These are phyloP conservation scores for Tipula vernalis DNA, from an alignment of 2,888 invertebrate genomes.

Conservation along the genomic window DNA sequence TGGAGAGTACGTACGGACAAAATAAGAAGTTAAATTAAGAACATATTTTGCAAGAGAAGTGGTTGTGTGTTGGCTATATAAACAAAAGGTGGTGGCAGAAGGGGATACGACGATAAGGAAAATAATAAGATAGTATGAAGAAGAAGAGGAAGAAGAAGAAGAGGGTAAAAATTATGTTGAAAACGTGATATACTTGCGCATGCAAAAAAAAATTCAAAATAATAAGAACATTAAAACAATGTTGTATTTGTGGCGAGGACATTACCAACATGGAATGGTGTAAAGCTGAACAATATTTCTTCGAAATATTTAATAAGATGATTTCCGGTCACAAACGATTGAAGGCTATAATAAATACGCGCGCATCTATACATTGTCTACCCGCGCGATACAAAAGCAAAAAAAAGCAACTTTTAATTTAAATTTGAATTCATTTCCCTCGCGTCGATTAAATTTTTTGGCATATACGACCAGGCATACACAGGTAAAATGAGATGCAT, in stretches of 20 bases:
- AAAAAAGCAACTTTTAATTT: background rate
- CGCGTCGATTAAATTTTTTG: background rate
- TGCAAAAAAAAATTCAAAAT: background rate
- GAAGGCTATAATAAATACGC: background rate
- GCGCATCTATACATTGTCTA: background rate
- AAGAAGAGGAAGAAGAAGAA: background rate
- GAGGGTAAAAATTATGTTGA: background rate
- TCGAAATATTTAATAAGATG: background rate
- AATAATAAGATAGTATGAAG: background rate
- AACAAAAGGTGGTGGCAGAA: background rate
- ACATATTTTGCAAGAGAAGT: background rate
- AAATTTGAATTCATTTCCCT: background rate
- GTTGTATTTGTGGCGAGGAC: background rate
- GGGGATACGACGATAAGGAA: background rate
- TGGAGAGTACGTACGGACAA: background rate
- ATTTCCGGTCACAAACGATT: background rate
- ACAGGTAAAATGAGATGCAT: background rate
- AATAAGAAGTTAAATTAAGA: background rate
- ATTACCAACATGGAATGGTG: background rate
- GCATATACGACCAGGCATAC: background rate
- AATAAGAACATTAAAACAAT: background rate
- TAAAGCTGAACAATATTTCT: background rate
- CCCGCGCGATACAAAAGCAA: background rate
- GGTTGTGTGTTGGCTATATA: background rate
- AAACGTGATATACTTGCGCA: slow-evolving; percentile 17